phyloP scores from a whole-genome alignment of 2,888 invertebrate genomes.

The Ochropacha duplaris region DNA sequence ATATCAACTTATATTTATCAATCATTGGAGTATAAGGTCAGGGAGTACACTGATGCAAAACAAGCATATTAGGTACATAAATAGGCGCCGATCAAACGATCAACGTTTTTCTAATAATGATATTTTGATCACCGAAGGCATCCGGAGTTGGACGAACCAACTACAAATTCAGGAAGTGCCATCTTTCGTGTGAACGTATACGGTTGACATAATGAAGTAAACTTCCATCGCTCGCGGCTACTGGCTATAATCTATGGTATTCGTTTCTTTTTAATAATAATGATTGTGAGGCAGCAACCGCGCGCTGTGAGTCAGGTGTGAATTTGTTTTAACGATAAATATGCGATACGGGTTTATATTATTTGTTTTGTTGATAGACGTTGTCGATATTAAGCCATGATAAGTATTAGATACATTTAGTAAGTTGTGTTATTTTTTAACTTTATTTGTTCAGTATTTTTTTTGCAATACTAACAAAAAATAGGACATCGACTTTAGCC shows the following conservation, averaged over 20 bases:
- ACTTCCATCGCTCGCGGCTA: constrained; percentile 18
- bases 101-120: constrained; percentile 56
- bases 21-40: too few species aligned
- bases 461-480: too few species aligned
- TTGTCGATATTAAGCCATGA: too few species aligned
- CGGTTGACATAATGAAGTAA: background rate
- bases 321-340: background rate
- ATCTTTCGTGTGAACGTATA: constrained; percentile 35
- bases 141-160: background rate
- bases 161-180: constrained; percentile 40
- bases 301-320: background rate
- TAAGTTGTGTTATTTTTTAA: background rate
- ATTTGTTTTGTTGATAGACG: background rate
- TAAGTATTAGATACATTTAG: background rate
- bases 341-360: background rate
- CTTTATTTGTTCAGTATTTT: background rate
- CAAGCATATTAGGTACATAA: too few species aligned
- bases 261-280: constrained; percentile 8
- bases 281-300: background rate
- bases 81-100: background rate
- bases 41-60: too few species aligned
- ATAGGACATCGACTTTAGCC: background rate
- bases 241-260: constrained; percentile 3
- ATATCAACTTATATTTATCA: too few species aligned
- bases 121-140: constrained; percentile 62